Evolutionary conservation across 2,888 invertebrate species (phyloP).

Genomic region (Nezara viridula): DNA sequence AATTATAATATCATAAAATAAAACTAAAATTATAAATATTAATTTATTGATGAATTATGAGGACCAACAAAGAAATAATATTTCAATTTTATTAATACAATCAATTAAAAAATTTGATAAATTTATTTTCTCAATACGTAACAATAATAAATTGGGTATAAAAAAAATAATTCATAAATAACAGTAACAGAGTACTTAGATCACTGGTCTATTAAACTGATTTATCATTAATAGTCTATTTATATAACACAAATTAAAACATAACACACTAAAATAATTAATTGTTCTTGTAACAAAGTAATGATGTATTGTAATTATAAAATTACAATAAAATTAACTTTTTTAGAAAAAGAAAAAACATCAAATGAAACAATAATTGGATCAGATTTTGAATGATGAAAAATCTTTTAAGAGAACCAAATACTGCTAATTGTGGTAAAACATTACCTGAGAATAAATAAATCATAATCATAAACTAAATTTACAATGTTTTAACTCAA

Average conservation of each 20-base stretch:
- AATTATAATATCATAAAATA: too few relatives aligned
- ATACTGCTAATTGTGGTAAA: not conserved
- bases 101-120: not conserved
- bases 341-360: not conserved
- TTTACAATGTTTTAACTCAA: not conserved
- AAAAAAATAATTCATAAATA: not conserved
- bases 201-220: not conserved
- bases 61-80: not conserved
- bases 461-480: not conserved
- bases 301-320: not conserved
- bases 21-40: not conserved
- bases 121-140: not conserved
- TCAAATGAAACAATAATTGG: not conserved
- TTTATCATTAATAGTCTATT: not conserved
- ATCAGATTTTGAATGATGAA: not conserved
- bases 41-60: not conserved
- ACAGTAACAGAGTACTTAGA: not conserved
- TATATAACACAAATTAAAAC: not conserved
- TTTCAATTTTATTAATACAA: not conserved
- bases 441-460: not conserved
- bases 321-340: not conserved
- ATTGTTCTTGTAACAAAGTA: not conserved
- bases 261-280: not conserved
- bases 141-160: not conserved
- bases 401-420: not conserved